phyloP scores from a whole-genome alignment of 2,113 vertebrate species.

The Sceloporus tristichus region DNA sequence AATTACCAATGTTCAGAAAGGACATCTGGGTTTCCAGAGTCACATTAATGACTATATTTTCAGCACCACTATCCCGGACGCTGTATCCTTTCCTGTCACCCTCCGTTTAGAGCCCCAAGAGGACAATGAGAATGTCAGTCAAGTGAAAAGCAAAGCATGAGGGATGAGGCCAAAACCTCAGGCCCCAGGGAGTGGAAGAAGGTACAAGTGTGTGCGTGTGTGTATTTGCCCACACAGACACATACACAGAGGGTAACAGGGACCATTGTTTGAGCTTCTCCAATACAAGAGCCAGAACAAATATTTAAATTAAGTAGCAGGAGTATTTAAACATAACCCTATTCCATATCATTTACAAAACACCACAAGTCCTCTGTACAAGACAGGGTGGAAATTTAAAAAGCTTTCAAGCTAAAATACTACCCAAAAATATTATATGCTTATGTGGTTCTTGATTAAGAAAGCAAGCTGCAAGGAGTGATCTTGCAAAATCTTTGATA shows the following conservation, averaged over 20 bases:
- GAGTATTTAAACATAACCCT: conserved; percentile 7
- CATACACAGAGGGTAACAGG: conserved; percentile 63
- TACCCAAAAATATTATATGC: background rate
- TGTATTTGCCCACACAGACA: background rate
- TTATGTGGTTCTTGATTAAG: background rate
- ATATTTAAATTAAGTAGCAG: background rate
- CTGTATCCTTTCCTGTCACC: conserved; percentile 84
- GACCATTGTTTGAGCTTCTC: conserved; percentile 66
- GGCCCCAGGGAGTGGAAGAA: conserved; percentile 54
- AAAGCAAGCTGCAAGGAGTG: background rate
- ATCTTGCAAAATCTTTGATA: background rate
- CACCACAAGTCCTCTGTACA: background rate
- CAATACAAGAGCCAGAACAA: conserved; percentile 46
- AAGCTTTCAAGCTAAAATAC: conserved; percentile 24
- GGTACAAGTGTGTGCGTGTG: conserved; percentile 34
- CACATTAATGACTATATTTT: conserved; percentile 92
- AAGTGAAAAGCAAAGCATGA: conserved; percentile 63
- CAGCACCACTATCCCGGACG: conserved; percentile 78
- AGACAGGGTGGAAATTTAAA: background rate
- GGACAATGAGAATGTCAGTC: conserved; percentile 75
- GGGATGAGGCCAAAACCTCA: conserved; percentile 64
- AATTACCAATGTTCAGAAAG: conserved; percentile 98
- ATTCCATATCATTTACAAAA: conserved; percentile 45
- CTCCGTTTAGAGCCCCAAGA: conserved; percentile 57
- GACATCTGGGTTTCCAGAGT: conserved; percentile 97